phyloP scores from a whole-genome alignment of 1,140 invertebrate species.

The Psilanteris sp. region DNA sequence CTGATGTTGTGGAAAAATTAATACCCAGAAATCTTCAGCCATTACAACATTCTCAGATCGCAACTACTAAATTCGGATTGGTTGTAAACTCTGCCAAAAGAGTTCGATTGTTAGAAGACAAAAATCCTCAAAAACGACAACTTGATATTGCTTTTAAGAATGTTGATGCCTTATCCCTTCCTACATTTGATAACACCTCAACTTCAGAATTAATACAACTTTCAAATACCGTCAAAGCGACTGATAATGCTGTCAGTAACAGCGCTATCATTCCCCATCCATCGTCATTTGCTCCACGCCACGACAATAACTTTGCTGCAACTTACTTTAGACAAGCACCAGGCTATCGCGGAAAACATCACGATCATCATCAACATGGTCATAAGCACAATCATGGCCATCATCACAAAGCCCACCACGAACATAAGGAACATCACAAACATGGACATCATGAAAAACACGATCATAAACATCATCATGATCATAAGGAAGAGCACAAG shows the following conservation, averaged over 20 bases:
- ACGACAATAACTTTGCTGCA: conserved; percentile 31
- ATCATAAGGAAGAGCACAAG: no score
- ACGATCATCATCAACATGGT: conserved; percentile 54
- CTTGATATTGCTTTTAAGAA: no score
- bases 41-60: conserved; percentile 33
- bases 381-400: conserved; percentile 63
- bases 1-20: background rate
- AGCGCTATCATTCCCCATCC: conserved; percentile 4
- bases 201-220: background rate
- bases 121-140: no score
- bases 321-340: conserved; percentile 38
- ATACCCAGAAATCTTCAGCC: conserved; percentile 37
- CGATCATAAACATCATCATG: no score
- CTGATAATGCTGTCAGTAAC: conserved; percentile 3
- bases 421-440: no score
- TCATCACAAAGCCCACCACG: no score
- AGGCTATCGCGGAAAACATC: conserved; percentile 44
- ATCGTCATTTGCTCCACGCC: conserved; percentile 6
- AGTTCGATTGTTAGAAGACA: conserved; percentile 37
- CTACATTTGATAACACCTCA: conserved; percentile 14
- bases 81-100: conserved; percentile 39
- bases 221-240: background rate
- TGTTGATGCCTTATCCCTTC: conserved; percentile 12
- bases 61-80: conserved; percentile 38
- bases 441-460: no score